phyloP scores from a whole-genome alignment of 2,888 invertebrate genomes.

The Cistogaster globosa region DNA sequence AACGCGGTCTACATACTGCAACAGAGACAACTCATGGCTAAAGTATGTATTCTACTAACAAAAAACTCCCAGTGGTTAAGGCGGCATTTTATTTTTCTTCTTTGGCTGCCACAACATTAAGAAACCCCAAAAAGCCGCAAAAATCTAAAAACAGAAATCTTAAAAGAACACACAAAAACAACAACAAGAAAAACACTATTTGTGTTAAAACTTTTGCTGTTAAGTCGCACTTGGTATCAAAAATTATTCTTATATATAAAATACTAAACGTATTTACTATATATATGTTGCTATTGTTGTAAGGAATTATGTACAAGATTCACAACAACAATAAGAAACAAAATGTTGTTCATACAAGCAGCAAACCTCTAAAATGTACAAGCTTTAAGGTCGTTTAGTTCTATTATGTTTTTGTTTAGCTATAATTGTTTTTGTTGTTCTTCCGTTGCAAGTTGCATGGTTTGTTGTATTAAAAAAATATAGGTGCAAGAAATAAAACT shows the following conservation, averaged over 20 bases:
- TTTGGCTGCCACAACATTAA: neutral
- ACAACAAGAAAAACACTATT: conserved; percentile 11
- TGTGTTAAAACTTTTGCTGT: conserved; percentile 51
- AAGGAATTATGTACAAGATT: conserved; percentile 12
- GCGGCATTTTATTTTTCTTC: neutral
- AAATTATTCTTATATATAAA: conserved; percentile 37
- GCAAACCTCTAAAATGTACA: conserved; percentile 58
- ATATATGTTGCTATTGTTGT: conserved; percentile 29
- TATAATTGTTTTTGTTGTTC: conserved; percentile 40
- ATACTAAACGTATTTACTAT: neutral
- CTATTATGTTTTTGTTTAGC: conserved; percentile 46
- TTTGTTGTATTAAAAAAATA: conserved; percentile 8
- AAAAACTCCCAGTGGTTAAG: conserved; percentile 16
- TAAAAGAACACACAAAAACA: neutral
- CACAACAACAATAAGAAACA: neutral
- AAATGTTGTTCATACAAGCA: conserved; percentile 33
- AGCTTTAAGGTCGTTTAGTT: conserved; percentile 68
- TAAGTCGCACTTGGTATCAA: conserved; percentile 59
- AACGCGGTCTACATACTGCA: conserved; percentile 25
- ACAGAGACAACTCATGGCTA: conserved; percentile 28
- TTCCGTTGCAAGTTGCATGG: neutral
- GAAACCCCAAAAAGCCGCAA: conserved; percentile 50
- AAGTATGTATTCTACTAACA: conserved; percentile 38
- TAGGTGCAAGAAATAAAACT: conserved; percentile 58
- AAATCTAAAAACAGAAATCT: conserved; percentile 44